Conservation (phyloP, 35 echinoderm and acorn worm genomes). For the Diadema setosum region DNA sequence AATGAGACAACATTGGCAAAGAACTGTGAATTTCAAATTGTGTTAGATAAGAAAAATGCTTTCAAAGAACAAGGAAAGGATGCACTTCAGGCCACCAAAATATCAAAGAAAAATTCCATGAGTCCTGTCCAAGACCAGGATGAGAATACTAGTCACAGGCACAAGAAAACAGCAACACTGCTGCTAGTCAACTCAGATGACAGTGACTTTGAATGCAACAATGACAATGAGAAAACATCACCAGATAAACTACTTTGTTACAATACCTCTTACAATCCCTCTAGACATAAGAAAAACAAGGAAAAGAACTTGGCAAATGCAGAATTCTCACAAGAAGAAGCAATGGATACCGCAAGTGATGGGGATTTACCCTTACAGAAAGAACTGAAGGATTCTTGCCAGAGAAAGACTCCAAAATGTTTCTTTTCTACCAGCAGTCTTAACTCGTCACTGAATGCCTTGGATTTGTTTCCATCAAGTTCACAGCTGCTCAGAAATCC, state of each 20-base stretch:
- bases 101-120: background rate
- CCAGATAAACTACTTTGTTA: no score
- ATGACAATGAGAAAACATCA: background rate
- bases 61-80: background rate
- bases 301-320: background rate
- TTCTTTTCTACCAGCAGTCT: background rate
- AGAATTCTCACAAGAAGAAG: constrained; percentile 5
- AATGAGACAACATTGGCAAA: no score
- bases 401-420: background rate
- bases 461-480: constrained; percentile 5
- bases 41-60: no score
- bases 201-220: background rate
- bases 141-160: background rate
- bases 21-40: no score
- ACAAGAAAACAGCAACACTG: background rate
- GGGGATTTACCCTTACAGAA: background rate
- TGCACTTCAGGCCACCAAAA: background rate
- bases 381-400: no score
- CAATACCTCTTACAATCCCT: no score
- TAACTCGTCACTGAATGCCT: background rate
- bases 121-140: background rate
- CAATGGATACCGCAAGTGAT: constrained; percentile 49
- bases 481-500: background rate
- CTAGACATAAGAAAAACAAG: no score
- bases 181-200: background rate